Base-by-base conservation (phyloP, 2,888 invertebrate species). In the Protophormia terraenovae region DNA sequence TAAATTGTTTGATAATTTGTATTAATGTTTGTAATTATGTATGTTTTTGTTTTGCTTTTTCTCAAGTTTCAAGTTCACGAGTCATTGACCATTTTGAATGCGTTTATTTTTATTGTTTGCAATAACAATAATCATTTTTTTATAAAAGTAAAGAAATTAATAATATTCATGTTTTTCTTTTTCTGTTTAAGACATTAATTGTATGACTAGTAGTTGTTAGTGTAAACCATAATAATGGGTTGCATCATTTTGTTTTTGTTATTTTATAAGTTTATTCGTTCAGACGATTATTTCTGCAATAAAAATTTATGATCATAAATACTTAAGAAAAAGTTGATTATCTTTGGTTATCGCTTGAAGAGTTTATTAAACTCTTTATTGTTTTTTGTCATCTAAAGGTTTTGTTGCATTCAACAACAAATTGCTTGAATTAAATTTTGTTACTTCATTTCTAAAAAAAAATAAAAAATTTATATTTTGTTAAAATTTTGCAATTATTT, bases 31-130 rank as follows among this genome's bases (percentile, higher is more conserved):
- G 14, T 14, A 35, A 35, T 50, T 69, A n/a, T n/a, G n/a, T 16
- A n/a, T 50, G 29, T 71, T 38, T 50, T 47, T 47, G 19, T 72
- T 5, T 38, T 53, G 12, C 19, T 50, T 50, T 10, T 72, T 53
- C 47, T 55, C 16, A n/a, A n/a, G n/a, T 84, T 90, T 90, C 90
- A 91, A 90, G 90, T 89, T 90, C 90, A 88, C 83, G 89, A 86
- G 88, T 86, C 86, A 88, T 73, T 89, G 90, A 90, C 90, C 90
- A 89, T 66, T 0, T 62, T n/a, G 12, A 35, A 50, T 29, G 38
- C 16, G 22, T 14, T 60, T 60, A 16, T 47, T 29, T 16, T 47
- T n/a, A 50, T 50, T 50, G 22, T 67, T 50, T 50, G 22, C 16
- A 19, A n/a, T 38, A n/a, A 41, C 14, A 41, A 41, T 41, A 41